Conservation (phyloP, 2,888 invertebrate species). For the Smittia sp. region DNA sequence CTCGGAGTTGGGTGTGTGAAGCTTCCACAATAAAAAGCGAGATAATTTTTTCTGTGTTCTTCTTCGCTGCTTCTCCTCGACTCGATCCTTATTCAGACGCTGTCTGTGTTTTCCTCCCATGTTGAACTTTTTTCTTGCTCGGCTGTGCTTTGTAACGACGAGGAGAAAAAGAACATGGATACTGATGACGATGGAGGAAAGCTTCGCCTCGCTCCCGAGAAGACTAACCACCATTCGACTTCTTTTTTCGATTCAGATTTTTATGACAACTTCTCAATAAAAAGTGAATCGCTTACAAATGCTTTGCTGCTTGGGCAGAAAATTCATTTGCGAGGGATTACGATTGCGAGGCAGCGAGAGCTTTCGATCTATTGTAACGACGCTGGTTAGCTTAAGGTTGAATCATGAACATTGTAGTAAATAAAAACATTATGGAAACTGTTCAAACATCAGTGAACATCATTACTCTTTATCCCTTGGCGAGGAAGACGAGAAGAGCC, state of each 20-base stretch:
- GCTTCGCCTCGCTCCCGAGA: too few species aligned
- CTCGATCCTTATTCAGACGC: slow-evolving; percentile 9
- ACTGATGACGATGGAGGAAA: not conserved
- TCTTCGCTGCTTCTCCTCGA: not conserved
- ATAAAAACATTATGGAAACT: slow-evolving; percentile 29
- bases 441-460: slow-evolving; percentile 32
- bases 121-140: not conserved
- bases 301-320: not conserved
- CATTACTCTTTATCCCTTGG: slow-evolving; percentile 25
- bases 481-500: not conserved
- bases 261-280: slow-evolving; percentile 5
- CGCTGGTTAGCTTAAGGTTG: slow-evolving; percentile 16
- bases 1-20: not conserved
- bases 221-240: not conserved
- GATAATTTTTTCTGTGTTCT: slow-evolving; percentile 13
- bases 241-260: too few species aligned
- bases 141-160: not conserved
- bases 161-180: not conserved
- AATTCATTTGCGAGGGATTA: not conserved
- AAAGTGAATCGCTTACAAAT: slow-evolving; percentile 10
- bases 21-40: not conserved
- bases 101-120: slow-evolving; percentile 10
- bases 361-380: slow-evolving; percentile 13
- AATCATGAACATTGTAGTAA: slow-evolving; percentile 17
- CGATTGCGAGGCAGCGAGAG: not conserved